Evolutionary conservation across 1,140 invertebrate species (phyloP), one percentile per base, ranked within the genome.

Genomic region (Leptinotarsa lineolata): DNA sequence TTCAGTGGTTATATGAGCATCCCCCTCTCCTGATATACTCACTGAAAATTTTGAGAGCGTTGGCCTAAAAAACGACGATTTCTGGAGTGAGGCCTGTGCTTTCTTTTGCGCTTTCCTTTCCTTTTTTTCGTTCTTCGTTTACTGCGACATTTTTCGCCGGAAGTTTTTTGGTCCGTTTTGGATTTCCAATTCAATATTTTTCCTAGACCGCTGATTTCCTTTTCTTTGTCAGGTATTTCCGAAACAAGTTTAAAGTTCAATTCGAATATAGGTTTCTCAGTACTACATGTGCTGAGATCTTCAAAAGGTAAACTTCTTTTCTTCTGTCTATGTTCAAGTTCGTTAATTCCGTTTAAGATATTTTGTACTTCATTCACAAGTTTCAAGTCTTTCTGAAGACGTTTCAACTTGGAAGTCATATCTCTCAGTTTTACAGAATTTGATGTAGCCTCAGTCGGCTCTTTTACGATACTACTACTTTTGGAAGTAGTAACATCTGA

Each of bases 51-150:
- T 71, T 71, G 69, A 24, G 44, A n/a, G 59, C 69, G 48, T 30
- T 63, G 69, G 69, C 69, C 69, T 71, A 71, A 71, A 71, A 71
- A 71, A 71, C 69, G 69, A 22, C 60, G 13, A 58, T 69, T 24
- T 54, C 48, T 54, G 5, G 21, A 4, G 45, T 69, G 20, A 21
- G 13, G 11, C 46, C 21, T 1, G 18, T 46, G 39, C 16, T 18
- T 46, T 68, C 18, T 18, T 48, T 13, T 68, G 15, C 20, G 15
- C 46, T 46, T 68, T 48, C n/a, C 48, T 46, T 48, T 68, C 16
- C 44, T 68, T 20, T 46, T 68, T 68, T 16, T 21, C 2, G 15
- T 30, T 46, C 39, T 15, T 18, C 48, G 48, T 54, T 54, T 54
- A 15, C 2, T 54, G 16, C 63, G 18, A 16, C 63, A 30, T 22